A percentile compares a stretch with the other conserved stretches of the same genome.
These are phyloP conservation scores for Lepilemur septentrionalis DNA, from an alignment of 2,797 vertebrate genomes.

Conservation along the genomic window DNA sequence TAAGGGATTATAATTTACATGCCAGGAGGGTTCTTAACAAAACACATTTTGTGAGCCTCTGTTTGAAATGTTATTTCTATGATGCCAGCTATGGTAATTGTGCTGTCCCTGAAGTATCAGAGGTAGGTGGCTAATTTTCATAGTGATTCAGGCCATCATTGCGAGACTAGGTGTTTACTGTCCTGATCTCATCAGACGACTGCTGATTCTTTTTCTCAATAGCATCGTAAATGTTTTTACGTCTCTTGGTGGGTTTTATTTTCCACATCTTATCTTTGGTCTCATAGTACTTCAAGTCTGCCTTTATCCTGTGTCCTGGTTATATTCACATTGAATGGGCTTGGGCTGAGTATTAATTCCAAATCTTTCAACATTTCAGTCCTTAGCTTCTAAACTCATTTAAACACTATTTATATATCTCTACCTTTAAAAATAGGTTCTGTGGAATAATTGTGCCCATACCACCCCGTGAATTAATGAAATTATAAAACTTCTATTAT, in stretches of 20 bases:
- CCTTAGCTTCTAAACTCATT: background rate
- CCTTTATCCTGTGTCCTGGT: background rate
- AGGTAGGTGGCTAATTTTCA: constrained; percentile 65
- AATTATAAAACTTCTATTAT: background rate
- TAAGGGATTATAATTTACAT: constrained; percentile 24
- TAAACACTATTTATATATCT: background rate
- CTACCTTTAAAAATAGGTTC: background rate
- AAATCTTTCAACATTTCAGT: background rate
- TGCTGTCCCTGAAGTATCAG: constrained; percentile 20
- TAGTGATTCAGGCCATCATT: constrained; percentile 56
- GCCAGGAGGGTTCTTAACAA: constrained; percentile 44
- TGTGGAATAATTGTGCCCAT: background rate
- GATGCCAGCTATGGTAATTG: constrained; percentile 62
- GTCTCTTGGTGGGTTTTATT: constrained; percentile 15
- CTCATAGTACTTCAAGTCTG: background rate
- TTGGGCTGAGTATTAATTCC: background rate
- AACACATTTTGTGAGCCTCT: constrained; percentile 50
- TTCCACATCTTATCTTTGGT: constrained; percentile 2
- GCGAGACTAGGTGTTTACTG: constrained; percentile 47
- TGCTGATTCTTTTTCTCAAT: constrained; percentile 52
- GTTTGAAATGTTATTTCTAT: constrained; percentile 66
- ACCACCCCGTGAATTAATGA: background rate
- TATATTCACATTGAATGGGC: background rate
- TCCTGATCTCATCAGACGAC: constrained; percentile 57
- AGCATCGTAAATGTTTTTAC: constrained; percentile 47